Conservation (phyloP, 2,113 vertebrate genomes). For the Xiphophorus couchianus region DNA sequence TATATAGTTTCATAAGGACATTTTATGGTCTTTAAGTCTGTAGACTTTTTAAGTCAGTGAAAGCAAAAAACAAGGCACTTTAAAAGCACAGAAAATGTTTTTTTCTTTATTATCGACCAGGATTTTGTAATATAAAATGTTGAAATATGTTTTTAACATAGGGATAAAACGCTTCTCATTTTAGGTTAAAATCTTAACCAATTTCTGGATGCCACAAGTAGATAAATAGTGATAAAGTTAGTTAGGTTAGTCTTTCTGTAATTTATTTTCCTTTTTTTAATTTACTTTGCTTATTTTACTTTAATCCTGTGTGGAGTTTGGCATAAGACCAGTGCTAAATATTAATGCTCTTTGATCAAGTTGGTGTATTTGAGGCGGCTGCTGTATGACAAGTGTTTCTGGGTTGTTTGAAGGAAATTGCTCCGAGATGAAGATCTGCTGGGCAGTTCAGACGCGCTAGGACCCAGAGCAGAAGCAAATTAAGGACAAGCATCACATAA, state of each 20-base stretch:
- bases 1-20: background rate
- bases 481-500: slow-evolving; percentile 81
- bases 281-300: background rate
- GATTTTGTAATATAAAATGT: background rate
- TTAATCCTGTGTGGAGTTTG: background rate
- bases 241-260: background rate
- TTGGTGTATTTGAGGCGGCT: slow-evolving; percentile 4
- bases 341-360: slow-evolving; percentile 17
- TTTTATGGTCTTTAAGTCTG: background rate
- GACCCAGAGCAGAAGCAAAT: slow-evolving; percentile 78
- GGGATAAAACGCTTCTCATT: too few relatives aligned
- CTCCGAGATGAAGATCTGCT: slow-evolving; percentile 21
- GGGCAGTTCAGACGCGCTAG: slow-evolving; percentile 65
- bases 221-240: background rate
- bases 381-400: slow-evolving; percentile 32
- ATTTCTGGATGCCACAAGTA: background rate
- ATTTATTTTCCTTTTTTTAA: background rate
- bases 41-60: background rate
- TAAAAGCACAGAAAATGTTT: background rate
- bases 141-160: background rate
- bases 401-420: slow-evolving; percentile 34
- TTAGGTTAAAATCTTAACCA: background rate
- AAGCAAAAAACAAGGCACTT: background rate
- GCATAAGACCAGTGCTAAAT: slow-evolving; percentile 2
- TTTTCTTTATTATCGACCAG: background rate